Percentiles rank a stretch among this genome's conserved stretches.
Evolutionary conservation across 2,888 invertebrate genomes (phyloP).

Genomic region (Pheosia tremula): DNA sequence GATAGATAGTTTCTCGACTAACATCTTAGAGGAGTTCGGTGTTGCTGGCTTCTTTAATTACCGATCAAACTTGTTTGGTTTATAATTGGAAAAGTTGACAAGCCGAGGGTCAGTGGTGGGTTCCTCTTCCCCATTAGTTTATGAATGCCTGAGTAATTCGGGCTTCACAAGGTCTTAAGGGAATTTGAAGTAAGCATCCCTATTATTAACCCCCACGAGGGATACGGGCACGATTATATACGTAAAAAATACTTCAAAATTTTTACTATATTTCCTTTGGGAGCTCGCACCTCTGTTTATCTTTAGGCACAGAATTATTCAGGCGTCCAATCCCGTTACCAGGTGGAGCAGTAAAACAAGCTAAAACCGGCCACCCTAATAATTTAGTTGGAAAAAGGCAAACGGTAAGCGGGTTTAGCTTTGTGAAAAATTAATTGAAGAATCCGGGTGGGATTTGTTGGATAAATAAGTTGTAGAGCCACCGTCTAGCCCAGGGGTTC

Average conservation of each 20-base stretch:
- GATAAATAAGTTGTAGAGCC: not conserved
- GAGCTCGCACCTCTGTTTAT: not conserved
- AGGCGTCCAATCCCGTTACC: not conserved
- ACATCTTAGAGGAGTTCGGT: too few species aligned
- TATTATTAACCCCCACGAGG: too few species aligned
- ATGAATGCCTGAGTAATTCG: too few species aligned
- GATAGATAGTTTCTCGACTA: too few species aligned
- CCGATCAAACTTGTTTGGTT: too few species aligned
- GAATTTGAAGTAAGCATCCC: too few species aligned
- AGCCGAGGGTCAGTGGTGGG: too few species aligned
- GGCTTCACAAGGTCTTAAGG: too few species aligned
- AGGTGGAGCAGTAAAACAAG: not conserved
- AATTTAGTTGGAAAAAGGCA: not conserved
- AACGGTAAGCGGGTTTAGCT: not conserved
- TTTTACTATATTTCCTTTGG: not conserved
- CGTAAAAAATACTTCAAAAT: not conserved
- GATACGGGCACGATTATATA: not conserved
- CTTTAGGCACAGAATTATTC: constrained; percentile 1
- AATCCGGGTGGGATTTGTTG: not conserved
- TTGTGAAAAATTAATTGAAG: not conserved
- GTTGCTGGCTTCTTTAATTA: too few species aligned
- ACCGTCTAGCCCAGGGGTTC: too few species aligned
- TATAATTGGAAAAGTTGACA: too few species aligned
- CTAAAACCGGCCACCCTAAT: constrained; percentile 1
- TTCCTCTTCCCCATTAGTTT: too few species aligned